phyloP scores from a whole-genome alignment of 2,888 invertebrate species.

The Siphlonurus alternatus region DNA sequence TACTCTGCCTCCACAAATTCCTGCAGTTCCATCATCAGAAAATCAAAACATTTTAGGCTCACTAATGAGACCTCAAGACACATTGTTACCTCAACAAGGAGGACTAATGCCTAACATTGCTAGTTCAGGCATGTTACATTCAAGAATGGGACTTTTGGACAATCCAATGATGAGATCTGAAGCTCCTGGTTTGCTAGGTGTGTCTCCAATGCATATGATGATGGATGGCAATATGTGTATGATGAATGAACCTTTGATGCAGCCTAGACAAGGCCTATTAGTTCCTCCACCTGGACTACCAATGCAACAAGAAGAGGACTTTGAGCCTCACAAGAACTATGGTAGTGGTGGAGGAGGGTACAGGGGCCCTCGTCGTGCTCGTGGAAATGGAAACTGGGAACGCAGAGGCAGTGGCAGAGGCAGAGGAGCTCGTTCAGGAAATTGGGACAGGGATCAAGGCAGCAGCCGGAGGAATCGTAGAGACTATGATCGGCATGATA shows the following conservation, averaged over 20 bases:
- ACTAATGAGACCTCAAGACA: neutral
- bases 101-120: neutral
- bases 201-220: neutral
- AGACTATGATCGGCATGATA: neutral
- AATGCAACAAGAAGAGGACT: neutral
- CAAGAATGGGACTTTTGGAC: neutral
- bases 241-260: neutral
- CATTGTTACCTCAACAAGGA: neutral
- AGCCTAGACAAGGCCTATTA: neutral
- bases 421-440: neutral
- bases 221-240: neutral
- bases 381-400: neutral
- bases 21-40: neutral
- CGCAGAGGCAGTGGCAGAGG: neutral
- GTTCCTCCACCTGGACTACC: neutral
- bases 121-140: neutral
- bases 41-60: neutral
- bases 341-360: neutral
- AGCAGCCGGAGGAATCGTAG: neutral
- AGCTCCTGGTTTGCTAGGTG: neutral
- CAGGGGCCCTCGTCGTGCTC: neutral
- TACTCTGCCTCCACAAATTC: neutral
- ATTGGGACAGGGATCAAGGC: neutral
- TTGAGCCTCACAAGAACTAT: neutral
- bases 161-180: neutral